Evolutionary conservation across 2,888 invertebrate genomes (phyloP).

Genomic region (Malachius bipustulatus): DNA sequence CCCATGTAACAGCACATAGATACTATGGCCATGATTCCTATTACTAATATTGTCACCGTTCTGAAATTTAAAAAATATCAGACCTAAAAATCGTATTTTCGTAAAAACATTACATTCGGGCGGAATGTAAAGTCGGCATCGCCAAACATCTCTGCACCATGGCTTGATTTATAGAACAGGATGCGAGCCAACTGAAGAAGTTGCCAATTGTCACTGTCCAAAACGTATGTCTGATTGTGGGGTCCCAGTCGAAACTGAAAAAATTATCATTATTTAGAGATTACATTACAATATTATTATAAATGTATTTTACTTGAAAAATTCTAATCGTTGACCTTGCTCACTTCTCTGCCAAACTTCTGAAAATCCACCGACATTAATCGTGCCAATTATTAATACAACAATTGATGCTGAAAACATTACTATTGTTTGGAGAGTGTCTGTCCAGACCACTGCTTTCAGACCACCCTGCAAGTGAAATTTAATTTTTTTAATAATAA

Average conservation of each 20-base stretch:
- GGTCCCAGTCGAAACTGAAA: constrained; percentile 60
- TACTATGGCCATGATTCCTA: constrained; percentile 63
- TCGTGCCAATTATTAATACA: constrained; percentile 54
- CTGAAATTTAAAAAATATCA: constrained; percentile 37
- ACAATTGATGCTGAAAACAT: constrained; percentile 61
- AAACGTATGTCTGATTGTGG: constrained; percentile 66
- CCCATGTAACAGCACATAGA: constrained; percentile 75
- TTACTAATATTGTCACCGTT: constrained; percentile 62
- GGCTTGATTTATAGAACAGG: constrained; percentile 75
- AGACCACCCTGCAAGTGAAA: constrained; percentile 52
- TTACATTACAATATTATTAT: background rate
- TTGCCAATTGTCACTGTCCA: constrained; percentile 71
- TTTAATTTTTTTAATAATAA: no score
- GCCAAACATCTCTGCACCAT: constrained; percentile 78
- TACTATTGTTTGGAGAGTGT: constrained; percentile 60
- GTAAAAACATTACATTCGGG: constrained; percentile 63
- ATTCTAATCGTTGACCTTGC: constrained; percentile 53
- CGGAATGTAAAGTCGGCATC: constrained; percentile 57
- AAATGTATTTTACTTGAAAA: constrained; percentile 49
- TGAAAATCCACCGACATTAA: constrained; percentile 49
- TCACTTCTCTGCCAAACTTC: constrained; percentile 50
- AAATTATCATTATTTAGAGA: constrained; percentile 8
- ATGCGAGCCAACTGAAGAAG: constrained; percentile 68
- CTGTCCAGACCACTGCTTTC: constrained; percentile 73
- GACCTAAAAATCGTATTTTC: background rate